Evolutionary conservation across 2,113 vertebrate species (phyloP), one percentile per base, ranked within the genome.

Genomic region (Etheostoma spectabile): DNA sequence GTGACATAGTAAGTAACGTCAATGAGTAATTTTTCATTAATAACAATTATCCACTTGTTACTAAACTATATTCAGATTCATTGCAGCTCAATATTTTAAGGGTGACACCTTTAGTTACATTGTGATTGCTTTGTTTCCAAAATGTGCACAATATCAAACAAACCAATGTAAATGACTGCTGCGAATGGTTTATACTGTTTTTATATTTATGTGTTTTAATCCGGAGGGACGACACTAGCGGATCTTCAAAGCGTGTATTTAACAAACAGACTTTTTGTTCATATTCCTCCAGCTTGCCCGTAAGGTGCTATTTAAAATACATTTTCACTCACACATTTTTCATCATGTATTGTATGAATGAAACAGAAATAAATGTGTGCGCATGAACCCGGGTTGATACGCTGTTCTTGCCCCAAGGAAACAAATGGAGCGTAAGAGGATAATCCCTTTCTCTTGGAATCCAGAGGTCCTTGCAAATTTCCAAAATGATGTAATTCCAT

Each of bases 371-470:
- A 51, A 45, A 61, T 35, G 24, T 68, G 53, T 74, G 59, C 35
- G 62, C 46, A 38, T 46, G 51, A 80, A 22, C 35, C 1, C 0
- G 24, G 53, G 65, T 75, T 13, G 10, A 62, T 77, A 56, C 6
- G 27, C 65, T 64, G 46, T 19, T 22, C 42, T n/a, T 57, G 60
- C 61, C 61, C 51, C 21, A 69, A 55, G 56, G 82, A 77, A 38
- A 62, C 61, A 82, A 86, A 61, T 74, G 62, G 62, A 62, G 51
- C 68, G 27, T 82, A 55, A 87, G 60, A 75, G 75, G 84, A 83
- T 89, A 82, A 88, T 87, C 74, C 77, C 22, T 53, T 88, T 77
- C 73, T 48, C 61, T 75, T 57, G 71, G 76, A 89, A 88, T 80
- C 70, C 79, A 81, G 48, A 62, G 48, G 65, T 72, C 27, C 73